Base-by-base conservation (phyloP, 2,797 vertebrate species). In the Gymnocypris eckloni region DNA sequence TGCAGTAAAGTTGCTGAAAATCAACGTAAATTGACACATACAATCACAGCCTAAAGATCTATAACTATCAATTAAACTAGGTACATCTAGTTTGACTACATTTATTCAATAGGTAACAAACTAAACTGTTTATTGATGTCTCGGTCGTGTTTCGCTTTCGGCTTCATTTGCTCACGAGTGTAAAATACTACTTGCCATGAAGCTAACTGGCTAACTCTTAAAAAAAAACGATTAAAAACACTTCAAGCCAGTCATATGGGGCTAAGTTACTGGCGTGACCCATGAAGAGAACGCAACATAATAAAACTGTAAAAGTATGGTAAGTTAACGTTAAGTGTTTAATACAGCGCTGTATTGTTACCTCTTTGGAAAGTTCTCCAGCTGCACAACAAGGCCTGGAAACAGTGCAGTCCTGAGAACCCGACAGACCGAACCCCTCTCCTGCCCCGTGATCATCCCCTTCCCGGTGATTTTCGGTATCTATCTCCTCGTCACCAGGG, bases 311-410 rank as follows among this genome's bases (percentile, higher is more conserved):
- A 28, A 9, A 39, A 67, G 37, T 43, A 70, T 4, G 13, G n/a
- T 11, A 56, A 4, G 3, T 28, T 28, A 28, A 28, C 28, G 33
- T 33, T 33, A 33, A 2, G 33, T 3, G 20, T 43, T n/a, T n/a
- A 6, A 64, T 52, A 8, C 6, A 1, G 13, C 16, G 61, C 20
- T 33, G 45, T 45, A 20, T 76, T 25, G 41, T 25, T 81, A 86
- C 82, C 71, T 56, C 77, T 81, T 71, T 79, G 37, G 41, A 77
- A 83, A 86, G 84, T 88, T 86, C 48, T 22, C 12, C 79, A 15
- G 28, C 16, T 12, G 28, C 54, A 69, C 80, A 64, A 8, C 45
- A 59, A 61, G 61, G 84, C 77, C 84, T 75, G 16, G 84, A 64
- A 50, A 16, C 54, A 20, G 43, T 37, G 50, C 6, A 25, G 54